A percentile compares a stretch with the other conserved stretches of the same genome.
Conservation (phyloP, 2,113 vertebrate species). For the Festucalex cinctus region DNA sequence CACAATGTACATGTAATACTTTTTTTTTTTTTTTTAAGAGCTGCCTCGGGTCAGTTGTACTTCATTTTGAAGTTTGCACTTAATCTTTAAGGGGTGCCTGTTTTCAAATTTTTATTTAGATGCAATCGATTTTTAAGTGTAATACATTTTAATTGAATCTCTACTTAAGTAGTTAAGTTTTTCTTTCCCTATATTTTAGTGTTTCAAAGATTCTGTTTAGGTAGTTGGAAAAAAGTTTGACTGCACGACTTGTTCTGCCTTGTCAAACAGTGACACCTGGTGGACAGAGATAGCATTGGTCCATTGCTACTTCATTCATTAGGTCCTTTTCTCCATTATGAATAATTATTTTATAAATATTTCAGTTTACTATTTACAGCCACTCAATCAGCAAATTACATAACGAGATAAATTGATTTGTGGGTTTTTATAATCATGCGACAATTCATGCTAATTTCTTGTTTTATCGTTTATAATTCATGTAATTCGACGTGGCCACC, state of each 20-base stretch:
- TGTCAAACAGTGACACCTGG: conserved; percentile 8
- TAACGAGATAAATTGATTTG: no score
- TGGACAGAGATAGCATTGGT: not conserved
- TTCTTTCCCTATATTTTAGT: not conserved
- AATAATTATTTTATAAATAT: not conserved
- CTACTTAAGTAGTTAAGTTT: no score
- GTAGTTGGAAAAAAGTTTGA: no score
- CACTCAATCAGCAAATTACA: not conserved
- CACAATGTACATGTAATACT: not conserved
- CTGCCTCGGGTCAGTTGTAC: not conserved
- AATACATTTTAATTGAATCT: not conserved
- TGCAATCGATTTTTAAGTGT: not conserved
- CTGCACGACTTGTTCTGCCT: not conserved
- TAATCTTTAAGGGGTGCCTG: not conserved
- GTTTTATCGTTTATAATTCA: no score
- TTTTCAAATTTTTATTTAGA: not conserved
- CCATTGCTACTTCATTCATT: no score
- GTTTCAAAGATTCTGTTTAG: no score
- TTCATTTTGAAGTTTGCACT: not conserved
- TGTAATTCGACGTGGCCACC: no score
- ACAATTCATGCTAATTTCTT: no score
- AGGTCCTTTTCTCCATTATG: no score
- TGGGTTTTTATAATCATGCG: no score
- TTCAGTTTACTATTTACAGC: not conserved
- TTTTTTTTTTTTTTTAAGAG: no score